A percentile compares a stretch with the other conserved stretches of the same genome.
These are phyloP conservation scores for Rattus rattus DNA, from an alignment of 2,113 vertebrate species.

Conservation along the genomic window DNA sequence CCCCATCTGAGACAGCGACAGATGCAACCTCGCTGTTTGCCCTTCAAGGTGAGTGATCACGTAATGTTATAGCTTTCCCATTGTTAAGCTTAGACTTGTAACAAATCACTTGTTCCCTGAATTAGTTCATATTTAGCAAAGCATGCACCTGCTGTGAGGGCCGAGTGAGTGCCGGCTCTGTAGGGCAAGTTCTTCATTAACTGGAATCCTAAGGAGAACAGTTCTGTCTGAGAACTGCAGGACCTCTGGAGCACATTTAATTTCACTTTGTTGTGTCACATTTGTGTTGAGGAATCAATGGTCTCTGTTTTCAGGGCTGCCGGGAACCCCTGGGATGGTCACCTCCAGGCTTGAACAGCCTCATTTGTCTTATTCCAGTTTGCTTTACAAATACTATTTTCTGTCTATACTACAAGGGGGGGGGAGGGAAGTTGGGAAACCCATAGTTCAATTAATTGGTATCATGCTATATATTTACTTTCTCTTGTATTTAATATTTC, in stretches of 20 bases:
- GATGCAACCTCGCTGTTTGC: conserved; percentile 98
- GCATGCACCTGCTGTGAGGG: background rate
- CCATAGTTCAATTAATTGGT: background rate
- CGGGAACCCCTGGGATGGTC: background rate
- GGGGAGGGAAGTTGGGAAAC: background rate
- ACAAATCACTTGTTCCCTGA: conserved; percentile 1
- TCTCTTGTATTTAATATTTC: conserved; percentile 59
- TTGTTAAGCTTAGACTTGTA: conserved; percentile 22
- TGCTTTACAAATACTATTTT: conserved; percentile 22
- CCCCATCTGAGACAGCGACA: conserved; percentile 98
- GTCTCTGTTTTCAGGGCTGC: background rate
- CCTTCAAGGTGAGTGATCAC: conserved; percentile 91
- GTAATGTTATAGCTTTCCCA: background rate
- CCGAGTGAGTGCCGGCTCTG: background rate
- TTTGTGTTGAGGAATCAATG: background rate
- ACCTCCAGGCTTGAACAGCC: background rate
- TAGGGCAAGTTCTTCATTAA: conserved; percentile 9
- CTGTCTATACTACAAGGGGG: background rate
- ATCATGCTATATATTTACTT: background rate
- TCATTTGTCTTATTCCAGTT: conserved; percentile 32
- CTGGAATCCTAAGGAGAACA: conserved; percentile 9
- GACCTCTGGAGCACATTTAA: background rate
- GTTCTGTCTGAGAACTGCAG: conserved; percentile 29
- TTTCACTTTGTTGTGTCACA: background rate
- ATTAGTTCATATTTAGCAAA: conserved; percentile 43